Percentiles rank a stretch among this genome's conserved stretches.
Conservation (phyloP, 2,888 invertebrate genomes). For the Amblyjoppa fuscipennis region DNA sequence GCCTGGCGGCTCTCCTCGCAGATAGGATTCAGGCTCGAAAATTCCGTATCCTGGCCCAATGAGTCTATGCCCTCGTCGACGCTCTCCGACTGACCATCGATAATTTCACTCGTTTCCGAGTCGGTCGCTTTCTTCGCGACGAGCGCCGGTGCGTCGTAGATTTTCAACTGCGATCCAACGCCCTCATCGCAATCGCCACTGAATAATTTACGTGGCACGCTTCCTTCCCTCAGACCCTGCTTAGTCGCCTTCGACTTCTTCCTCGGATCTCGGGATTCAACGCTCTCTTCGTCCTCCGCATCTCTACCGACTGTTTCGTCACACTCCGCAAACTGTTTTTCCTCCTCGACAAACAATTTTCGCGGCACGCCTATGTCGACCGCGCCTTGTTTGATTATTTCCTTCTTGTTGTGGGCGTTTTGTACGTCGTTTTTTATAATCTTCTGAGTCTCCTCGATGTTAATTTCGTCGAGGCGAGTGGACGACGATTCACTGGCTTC, state of each 20-base stretch:
- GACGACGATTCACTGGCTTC: neutral
- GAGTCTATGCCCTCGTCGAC: slow-evolving; percentile 46
- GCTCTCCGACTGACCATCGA: slow-evolving; percentile 23
- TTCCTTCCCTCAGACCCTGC: slow-evolving; percentile 58
- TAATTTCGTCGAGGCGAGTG: neutral
- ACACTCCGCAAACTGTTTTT: neutral
- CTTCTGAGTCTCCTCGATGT: slow-evolving; percentile 67
- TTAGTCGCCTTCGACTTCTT: slow-evolving; percentile 63
- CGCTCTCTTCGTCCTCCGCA: slow-evolving; percentile 10
- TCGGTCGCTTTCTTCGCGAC: slow-evolving; percentile 17
- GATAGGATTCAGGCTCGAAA: neutral
- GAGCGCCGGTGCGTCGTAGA: slow-evolving; percentile 19
- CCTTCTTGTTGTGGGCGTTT: slow-evolving; percentile 69
- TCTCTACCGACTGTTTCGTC: neutral
- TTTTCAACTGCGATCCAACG: slow-evolving; percentile 52
- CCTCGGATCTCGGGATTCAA: slow-evolving; percentile 28
- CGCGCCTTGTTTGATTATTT: slow-evolving; percentile 69
- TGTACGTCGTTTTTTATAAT: slow-evolving; percentile 60
- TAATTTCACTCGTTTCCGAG: slow-evolving; percentile 19
- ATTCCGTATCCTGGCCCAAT: slow-evolving; percentile 3
- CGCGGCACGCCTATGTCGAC: slow-evolving; percentile 70
- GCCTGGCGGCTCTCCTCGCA: neutral
- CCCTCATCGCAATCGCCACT: slow-evolving; percentile 55
- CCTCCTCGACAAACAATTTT: slow-evolving; percentile 73
- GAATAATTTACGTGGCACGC: slow-evolving; percentile 70